Conservation (phyloP, 2,888 invertebrate species). For the Drosophila mulleri region DNA sequence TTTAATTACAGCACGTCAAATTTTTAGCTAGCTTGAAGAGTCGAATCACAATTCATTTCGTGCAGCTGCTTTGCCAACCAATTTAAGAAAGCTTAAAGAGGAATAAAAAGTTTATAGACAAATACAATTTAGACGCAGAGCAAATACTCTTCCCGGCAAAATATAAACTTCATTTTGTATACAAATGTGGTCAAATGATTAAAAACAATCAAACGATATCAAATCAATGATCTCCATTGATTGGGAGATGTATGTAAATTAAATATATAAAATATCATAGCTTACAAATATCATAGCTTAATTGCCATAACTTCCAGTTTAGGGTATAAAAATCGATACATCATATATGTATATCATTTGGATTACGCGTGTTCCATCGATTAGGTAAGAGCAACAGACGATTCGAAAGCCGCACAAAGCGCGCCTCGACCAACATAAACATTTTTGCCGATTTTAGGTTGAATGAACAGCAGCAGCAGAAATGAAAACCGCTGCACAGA, state of each 20-base stretch:
- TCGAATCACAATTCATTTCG: constrained; percentile 26
- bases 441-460: constrained; percentile 46
- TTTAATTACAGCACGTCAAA: constrained; percentile 31
- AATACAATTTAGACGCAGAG: background rate
- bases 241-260: no score
- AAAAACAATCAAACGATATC: no score
- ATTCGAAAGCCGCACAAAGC: constrained; percentile 5
- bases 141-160: background rate
- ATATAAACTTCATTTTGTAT: no score
- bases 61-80: constrained; percentile 38
- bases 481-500: constrained; percentile 14
- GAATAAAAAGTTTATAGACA: background rate
- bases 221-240: no score
- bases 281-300: background rate
- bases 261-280: no score
- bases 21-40: constrained; percentile 4
- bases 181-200: no score
- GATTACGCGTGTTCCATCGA: background rate
- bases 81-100: constrained; percentile 1
- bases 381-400: constrained; percentile 14
- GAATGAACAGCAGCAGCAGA: constrained; percentile 18
- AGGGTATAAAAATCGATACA: background rate
- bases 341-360: background rate
- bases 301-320: background rate
- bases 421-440: constrained; percentile 30